Evolutionary conservation across 2,113 vertebrate genomes (phyloP).

Genomic region (Pampusana beccarii): DNA sequence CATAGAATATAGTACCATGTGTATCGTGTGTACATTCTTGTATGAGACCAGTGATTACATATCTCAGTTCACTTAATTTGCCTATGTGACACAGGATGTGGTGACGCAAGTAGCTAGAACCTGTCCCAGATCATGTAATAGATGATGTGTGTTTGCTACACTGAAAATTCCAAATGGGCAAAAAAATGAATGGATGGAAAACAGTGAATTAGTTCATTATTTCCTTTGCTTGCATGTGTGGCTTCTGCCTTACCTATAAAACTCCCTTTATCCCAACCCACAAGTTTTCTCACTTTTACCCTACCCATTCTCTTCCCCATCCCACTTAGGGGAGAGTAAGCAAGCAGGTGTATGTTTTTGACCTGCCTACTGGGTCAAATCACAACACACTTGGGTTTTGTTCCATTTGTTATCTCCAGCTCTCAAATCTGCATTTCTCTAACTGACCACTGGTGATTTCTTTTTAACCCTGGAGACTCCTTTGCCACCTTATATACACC

Average conservation of each 20-base stretch:
- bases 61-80: neutral
- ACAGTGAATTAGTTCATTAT: neutral
- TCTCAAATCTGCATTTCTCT: neutral
- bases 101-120: neutral
- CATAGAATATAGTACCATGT: neutral
- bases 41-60: neutral
- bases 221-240: neutral
- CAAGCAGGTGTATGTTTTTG: neutral
- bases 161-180: neutral
- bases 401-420: neutral
- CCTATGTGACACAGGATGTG: neutral
- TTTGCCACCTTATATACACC: neutral
- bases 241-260: neutral
- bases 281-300: too few species aligned
- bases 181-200: neutral
- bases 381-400: neutral
- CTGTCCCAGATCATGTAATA: neutral
- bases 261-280: neutral
- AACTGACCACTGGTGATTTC: neutral
- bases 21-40: accelerated
- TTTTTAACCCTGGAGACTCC: neutral
- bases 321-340: too few species aligned
- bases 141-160: neutral
- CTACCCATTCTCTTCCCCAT: too few species aligned
- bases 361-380: neutral